These are phyloP conservation scores for Aix galericulata DNA, from an alignment of 2,113 vertebrate genomes.

Conservation along the genomic window DNA sequence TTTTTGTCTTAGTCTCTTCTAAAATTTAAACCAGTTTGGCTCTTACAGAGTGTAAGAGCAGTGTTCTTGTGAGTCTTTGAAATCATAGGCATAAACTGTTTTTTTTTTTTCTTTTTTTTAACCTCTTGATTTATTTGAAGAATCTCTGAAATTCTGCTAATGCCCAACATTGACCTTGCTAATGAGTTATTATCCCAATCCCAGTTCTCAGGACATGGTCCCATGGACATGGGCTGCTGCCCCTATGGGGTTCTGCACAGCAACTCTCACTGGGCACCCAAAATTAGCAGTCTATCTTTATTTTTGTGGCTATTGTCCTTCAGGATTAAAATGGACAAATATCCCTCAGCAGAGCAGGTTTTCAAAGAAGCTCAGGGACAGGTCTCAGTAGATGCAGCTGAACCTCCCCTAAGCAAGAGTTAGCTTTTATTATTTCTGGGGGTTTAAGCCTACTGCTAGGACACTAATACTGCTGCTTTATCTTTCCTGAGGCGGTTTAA, in stretches of 20 bases:
- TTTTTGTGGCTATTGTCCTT: background rate
- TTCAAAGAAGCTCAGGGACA: background rate
- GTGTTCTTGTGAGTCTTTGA: background rate
- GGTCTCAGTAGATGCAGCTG: background rate
- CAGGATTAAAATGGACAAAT: background rate
- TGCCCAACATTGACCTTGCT: background rate
- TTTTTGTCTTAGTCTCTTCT: background rate
- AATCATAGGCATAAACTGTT: background rate
- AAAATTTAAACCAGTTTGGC: background rate
- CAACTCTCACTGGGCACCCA: background rate
- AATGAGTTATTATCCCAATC: background rate
- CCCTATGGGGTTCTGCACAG: background rate
- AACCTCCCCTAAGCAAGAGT: background rate
- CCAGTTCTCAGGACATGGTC: background rate
- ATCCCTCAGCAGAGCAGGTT: background rate
- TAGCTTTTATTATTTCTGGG: slow-evolving; percentile 13
- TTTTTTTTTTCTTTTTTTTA: background rate
- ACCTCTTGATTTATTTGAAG: background rate
- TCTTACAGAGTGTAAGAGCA: background rate
- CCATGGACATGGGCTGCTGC: background rate
- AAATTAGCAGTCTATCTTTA: background rate
- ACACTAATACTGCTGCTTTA: slow-evolving; percentile 24
- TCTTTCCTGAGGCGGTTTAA: slow-evolving; percentile 43
- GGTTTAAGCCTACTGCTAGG: background rate
- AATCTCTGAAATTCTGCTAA: background rate